These are phyloP conservation scores for Pseudomugil tenellus DNA, from an alignment of 2,797 vertebrate species.

Conservation along the genomic window DNA sequence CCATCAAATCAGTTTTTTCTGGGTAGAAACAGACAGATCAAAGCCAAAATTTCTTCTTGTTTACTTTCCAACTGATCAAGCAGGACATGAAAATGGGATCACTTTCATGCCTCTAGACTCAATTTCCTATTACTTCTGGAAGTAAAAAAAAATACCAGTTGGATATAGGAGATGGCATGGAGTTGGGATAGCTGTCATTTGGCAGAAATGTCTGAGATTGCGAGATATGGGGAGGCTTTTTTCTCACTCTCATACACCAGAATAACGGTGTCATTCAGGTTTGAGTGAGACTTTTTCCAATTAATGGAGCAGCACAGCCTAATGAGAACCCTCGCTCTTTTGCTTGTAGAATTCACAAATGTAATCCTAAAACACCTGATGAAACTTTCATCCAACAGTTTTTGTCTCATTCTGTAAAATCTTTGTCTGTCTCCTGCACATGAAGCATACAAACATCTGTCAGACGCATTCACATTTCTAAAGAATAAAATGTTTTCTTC, in stretches of 20 bases:
- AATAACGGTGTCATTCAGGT: constrained; percentile 57
- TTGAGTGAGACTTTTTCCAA: constrained; percentile 60
- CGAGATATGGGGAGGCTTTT: constrained; percentile 52
- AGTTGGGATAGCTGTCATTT: constrained; percentile 38
- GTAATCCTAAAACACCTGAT: constrained; percentile 40
- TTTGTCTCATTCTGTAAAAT: constrained; percentile 5
- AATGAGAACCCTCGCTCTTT: constrained; percentile 48
- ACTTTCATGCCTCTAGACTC: constrained; percentile 56
- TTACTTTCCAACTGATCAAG: constrained; percentile 65
- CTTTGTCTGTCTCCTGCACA: not conserved
- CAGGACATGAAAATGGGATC: constrained; percentile 58
- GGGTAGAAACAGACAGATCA: constrained; percentile 66
- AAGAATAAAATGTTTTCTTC: constrained; percentile 11
- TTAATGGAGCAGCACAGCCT: constrained; percentile 55
- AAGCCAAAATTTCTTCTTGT: constrained; percentile 53
- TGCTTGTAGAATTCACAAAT: constrained; percentile 40
- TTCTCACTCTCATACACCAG: constrained; percentile 41
- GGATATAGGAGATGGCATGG: constrained; percentile 52
- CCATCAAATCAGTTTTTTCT: constrained; percentile 51
- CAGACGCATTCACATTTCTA: constrained; percentile 6
- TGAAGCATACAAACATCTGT: constrained; percentile 25
- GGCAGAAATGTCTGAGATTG: constrained; percentile 40
- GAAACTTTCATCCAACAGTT: constrained; percentile 28
- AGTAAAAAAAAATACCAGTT: constrained; percentile 37
- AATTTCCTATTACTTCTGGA: constrained; percentile 65